Percentiles rank a stretch among this genome's conserved stretches.
Evolutionary conservation across 2,888 invertebrate species (phyloP).

Genomic region (Hedya salicella): DNA sequence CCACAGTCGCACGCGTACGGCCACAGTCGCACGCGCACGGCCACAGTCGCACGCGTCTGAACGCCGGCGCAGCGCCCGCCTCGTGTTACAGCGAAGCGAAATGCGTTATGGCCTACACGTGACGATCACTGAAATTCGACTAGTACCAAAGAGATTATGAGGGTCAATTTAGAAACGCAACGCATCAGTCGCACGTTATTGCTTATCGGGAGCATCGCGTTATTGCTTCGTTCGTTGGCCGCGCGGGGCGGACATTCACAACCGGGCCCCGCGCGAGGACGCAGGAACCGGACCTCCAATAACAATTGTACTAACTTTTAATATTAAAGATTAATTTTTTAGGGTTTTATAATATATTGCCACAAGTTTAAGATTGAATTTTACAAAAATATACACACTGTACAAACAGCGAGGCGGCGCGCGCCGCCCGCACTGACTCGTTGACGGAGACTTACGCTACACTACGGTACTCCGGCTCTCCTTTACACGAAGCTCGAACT

Average conservation of each 20-base stretch:
- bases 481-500: slow-evolving; percentile 30
- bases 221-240: slow-evolving; percentile 76
- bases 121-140: slow-evolving; percentile 41
- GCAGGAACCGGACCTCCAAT: slow-evolving; percentile 50
- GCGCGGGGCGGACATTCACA: slow-evolving; percentile 66
- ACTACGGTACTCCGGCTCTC: slow-evolving; percentile 16
- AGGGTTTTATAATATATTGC: slow-evolving; percentile 81
- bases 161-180: slow-evolving; percentile 41
- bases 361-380: slow-evolving; percentile 78
- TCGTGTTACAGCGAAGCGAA: slow-evolving; percentile 35
- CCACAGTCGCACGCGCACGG: too few species aligned
- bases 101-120: slow-evolving; percentile 43
- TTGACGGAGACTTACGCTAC: slow-evolving; percentile 37
- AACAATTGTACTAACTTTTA: slow-evolving; percentile 79
- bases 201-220: slow-evolving; percentile 45
- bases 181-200: slow-evolving; percentile 37
- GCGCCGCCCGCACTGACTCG: slow-evolving; percentile 24
- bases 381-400: slow-evolving; percentile 84
- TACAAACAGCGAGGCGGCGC: slow-evolving; percentile 73
- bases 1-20: too few species aligned
- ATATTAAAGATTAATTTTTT: slow-evolving; percentile 76
- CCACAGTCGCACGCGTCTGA: neutral
- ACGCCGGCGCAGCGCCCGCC: slow-evolving; percentile 26
- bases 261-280: slow-evolving; percentile 66
- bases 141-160: slow-evolving; percentile 43